phyloP scores from a whole-genome alignment of 2,888 invertebrate species.

The Lasioglossum morio region DNA sequence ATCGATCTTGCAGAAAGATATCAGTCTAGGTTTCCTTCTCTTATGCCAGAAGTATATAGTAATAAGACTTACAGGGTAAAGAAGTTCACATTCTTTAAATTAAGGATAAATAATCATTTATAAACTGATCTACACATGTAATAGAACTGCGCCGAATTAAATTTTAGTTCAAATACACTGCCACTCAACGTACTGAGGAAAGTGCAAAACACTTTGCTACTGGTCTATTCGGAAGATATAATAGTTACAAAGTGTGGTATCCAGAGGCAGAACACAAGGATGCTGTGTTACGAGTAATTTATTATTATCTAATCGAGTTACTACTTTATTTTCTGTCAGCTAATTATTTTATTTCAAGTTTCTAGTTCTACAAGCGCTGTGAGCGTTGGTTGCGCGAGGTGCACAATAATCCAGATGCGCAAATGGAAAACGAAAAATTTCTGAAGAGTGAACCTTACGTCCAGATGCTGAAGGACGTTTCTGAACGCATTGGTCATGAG shows the following conservation, averaged over 20 bases:
- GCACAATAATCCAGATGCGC: slow-evolving; percentile 88
- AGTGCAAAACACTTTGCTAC: slow-evolving; percentile 91
- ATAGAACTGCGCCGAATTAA: not conserved
- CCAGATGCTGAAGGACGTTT: slow-evolving; percentile 86
- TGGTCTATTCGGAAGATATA: slow-evolving; percentile 90
- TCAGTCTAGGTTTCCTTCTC: slow-evolving; percentile 89
- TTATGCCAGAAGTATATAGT: slow-evolving; percentile 88
- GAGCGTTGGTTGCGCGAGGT: slow-evolving; percentile 89
- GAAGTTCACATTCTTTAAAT: not conserved
- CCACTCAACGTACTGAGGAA: slow-evolving; percentile 90
- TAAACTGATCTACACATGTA: not conserved
- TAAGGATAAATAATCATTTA: not conserved
- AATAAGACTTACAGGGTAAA: slow-evolving; percentile 87
- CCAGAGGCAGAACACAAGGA: slow-evolving; percentile 88
- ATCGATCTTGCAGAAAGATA: slow-evolving; percentile 90
- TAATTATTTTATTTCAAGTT: slow-evolving; percentile 70
- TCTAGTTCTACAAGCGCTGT: slow-evolving; percentile 93
- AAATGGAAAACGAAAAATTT: slow-evolving; percentile 87
- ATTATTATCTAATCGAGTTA: not conserved
- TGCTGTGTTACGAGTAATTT: slow-evolving; percentile 88
- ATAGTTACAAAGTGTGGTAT: slow-evolving; percentile 87
- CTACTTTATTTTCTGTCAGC: slow-evolving; percentile 13
- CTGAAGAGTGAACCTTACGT: slow-evolving; percentile 86
- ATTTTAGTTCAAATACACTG: slow-evolving; percentile 91
- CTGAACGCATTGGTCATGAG: slow-evolving; percentile 87